These are phyloP conservation scores for Sceliomorpha sp. DNA, from an alignment of 2,888 invertebrate genomes.

Conservation along the genomic window DNA sequence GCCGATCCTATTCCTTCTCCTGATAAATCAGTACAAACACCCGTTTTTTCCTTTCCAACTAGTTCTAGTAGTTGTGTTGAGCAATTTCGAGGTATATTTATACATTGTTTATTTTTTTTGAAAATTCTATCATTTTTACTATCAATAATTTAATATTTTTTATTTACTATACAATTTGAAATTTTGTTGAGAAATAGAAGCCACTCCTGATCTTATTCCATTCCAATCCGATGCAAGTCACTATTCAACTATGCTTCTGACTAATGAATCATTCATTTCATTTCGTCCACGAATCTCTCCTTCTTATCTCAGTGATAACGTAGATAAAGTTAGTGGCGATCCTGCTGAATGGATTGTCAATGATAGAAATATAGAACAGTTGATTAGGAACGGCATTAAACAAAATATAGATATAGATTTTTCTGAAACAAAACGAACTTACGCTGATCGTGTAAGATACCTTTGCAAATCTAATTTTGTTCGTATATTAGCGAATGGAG, in stretches of 20 bases:
- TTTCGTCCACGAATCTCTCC: too few relatives aligned
- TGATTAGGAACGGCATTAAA: slow-evolving; percentile 15
- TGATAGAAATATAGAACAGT: slow-evolving; percentile 12
- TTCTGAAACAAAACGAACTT: slow-evolving; percentile 10
- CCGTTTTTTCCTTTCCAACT: too few relatives aligned
- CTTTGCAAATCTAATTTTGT: slow-evolving; percentile 13
- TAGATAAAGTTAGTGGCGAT: slow-evolving; percentile 16
- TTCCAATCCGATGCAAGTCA: slow-evolving; percentile 8
- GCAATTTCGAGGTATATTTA: slow-evolving; percentile 5
- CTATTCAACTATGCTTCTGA: background rate
- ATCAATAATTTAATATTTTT: background rate
- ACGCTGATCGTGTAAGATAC: slow-evolving; percentile 19
- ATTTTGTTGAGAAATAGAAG: background rate
- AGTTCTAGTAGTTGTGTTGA: too few relatives aligned
- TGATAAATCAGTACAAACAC: too few relatives aligned
- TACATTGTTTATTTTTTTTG: slow-evolving; percentile 4
- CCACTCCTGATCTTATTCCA: background rate
- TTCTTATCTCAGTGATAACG: too few relatives aligned
- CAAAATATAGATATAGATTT: slow-evolving; percentile 25
- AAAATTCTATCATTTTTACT: background rate
- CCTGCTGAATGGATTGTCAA: slow-evolving; percentile 15
- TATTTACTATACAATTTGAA: slow-evolving; percentile 5
- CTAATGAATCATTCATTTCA: background rate
- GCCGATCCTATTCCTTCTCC: slow-evolving; percentile 2
- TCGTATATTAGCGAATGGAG: slow-evolving; percentile 19